Conservation (phyloP, 2,113 vertebrate genomes). For the Puma concolor region DNA sequence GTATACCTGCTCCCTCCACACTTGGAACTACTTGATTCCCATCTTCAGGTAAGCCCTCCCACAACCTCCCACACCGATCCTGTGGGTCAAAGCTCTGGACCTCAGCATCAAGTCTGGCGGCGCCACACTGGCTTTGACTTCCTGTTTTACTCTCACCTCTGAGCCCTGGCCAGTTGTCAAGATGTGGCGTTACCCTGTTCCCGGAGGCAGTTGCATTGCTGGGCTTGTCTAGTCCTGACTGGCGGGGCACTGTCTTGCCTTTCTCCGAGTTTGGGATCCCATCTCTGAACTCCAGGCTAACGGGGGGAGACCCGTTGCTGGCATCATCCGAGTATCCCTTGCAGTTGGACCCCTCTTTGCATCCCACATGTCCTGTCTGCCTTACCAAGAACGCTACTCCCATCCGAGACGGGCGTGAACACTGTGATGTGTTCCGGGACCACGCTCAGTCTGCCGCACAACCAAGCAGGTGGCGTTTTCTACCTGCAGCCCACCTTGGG, state of each 20-base stretch:
- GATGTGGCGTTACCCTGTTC: neutral
- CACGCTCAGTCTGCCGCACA: rapidly evolving
- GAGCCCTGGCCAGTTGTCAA: neutral
- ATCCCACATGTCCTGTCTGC: neutral
- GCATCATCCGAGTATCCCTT: neutral
- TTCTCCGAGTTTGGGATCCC: neutral
- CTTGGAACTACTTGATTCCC: neutral
- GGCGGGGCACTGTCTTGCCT: neutral
- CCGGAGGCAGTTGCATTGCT: neutral
- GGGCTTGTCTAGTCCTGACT: neutral
- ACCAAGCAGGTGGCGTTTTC: neutral
- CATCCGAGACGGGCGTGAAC: neutral
- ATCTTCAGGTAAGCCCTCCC: neutral
- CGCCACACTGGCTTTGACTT: neutral
- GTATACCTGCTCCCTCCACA: neutral
- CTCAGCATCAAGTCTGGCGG: neutral
- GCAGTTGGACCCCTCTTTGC: neutral
- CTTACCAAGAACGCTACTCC: neutral
- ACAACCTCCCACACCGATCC: neutral
- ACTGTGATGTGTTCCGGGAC: neutral
- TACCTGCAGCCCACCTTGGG: neutral
- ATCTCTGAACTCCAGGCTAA: neutral
- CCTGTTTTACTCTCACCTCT: neutral
- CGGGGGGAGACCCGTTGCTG: neutral
- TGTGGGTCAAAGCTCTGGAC: neutral